Evolutionary conservation across 2,888 invertebrate genomes (phyloP), one percentile per base, ranked within the genome.

Genomic region (Eupithecia abbreviata): DNA sequence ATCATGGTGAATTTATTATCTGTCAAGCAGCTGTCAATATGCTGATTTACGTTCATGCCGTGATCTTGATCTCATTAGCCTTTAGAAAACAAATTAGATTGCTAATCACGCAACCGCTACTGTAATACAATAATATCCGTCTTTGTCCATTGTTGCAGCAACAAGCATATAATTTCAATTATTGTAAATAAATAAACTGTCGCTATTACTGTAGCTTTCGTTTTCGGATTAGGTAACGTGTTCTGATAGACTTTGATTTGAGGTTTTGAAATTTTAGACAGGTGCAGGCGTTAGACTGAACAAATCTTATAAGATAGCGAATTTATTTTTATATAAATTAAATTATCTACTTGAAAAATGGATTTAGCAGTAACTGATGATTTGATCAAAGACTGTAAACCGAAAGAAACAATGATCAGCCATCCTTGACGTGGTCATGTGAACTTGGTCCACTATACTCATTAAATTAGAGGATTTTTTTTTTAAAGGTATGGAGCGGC

Each of bases 161-260:
- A 90, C 88, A 86, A 89, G 86, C 91, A 88, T 92, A 87, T 87
- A 90, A 87, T 91, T 91, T 90, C 91, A 93, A 93, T 93, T 92
- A 92, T 86, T 79, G 84, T 86, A 86, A 85, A 84, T 85, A 86
- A 88, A 88, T 89, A 88, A 88, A 85, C 84, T 83, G 85, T 85
- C 86, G 85, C 84, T 71, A 30, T 58, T 62, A 58, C 4, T 3
- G 84, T 82, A 83, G 88, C 88, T 90, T 91, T 90, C 89, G 82
- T 89, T 90, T 89, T 86, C 85, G 90, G 92, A 93, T 93, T 92
- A 92, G 92, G 93, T 90, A 92, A 93, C 90, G 86, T 84, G 84
- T 86, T 73, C 77, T 86, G 86, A 84, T 86, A 84, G 84, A 82
- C 82, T 81, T 82, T 81, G 80, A 84, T 80, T 87, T 88, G 87